These are phyloP conservation scores for Porites divaricata DNA, from an alignment of 92 coral and sea anemone species.

Conservation along the genomic window DNA sequence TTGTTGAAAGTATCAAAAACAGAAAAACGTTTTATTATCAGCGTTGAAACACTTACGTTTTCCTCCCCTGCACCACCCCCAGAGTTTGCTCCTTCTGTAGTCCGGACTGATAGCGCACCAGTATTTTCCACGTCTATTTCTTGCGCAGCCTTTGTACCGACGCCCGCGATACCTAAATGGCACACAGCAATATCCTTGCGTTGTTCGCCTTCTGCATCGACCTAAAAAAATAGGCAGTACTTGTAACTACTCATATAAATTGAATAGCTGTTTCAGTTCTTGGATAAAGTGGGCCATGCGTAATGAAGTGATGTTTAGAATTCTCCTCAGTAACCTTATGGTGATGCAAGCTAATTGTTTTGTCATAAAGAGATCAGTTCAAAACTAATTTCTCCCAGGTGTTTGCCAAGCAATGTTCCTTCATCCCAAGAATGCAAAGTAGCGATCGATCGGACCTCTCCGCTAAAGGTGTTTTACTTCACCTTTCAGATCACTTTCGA, in stretches of 20 bases:
- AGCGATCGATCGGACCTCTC: too few relatives aligned
- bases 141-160: slow-evolving; percentile 32
- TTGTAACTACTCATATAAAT: too few relatives aligned
- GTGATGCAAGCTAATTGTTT: background rate
- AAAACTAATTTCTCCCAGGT: too few relatives aligned
- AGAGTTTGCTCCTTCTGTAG: slow-evolving; percentile 22
- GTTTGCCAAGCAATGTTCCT: too few relatives aligned
- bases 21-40: background rate
- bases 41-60: background rate
- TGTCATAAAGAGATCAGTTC: too few relatives aligned
- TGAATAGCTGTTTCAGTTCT: background rate
- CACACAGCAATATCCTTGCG: slow-evolving; percentile 48
- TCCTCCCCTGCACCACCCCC: slow-evolving; percentile 50
- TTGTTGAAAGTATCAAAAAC: background rate
- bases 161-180: slow-evolving; percentile 46
- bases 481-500: too few relatives aligned
- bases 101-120: slow-evolving; percentile 49
- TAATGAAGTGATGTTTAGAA: background rate
- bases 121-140: slow-evolving; percentile 11
- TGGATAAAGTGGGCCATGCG: background rate
- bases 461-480: too few relatives aligned
- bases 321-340: background rate
- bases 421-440: too few relatives aligned
- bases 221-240: slow-evolving; percentile 3
- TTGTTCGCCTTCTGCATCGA: slow-evolving; percentile 39